Conservation (phyloP, 1,140 invertebrate species). For the Gonioctena quinquepunctata region DNA sequence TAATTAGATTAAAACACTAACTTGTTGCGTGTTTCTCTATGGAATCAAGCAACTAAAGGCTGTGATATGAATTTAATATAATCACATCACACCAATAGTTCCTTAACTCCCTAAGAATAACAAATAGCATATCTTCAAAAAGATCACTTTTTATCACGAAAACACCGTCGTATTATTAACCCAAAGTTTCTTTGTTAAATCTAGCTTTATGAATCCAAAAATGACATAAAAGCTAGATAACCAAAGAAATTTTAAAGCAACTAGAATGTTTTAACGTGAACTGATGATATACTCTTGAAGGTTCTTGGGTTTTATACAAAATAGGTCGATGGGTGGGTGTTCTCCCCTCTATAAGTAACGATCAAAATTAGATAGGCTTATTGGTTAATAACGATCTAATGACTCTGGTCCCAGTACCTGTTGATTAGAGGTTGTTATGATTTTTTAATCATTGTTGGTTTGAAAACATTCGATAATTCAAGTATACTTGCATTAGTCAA, state of each 20-base stretch:
- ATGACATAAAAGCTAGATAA: conserved; percentile 65
- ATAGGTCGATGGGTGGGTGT: not conserved
- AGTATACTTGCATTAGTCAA: too few relatives aligned
- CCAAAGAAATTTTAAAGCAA: conserved; percentile 60
- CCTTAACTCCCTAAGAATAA: conserved; percentile 49
- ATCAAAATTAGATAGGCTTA: not conserved
- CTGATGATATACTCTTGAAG: not conserved
- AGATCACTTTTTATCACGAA: not conserved
- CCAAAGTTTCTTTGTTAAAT: conserved; percentile 61
- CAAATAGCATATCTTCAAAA: not conserved
- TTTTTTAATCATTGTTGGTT: too few relatives aligned
- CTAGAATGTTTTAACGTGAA: conserved; percentile 9
- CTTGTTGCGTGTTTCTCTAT: conserved; percentile 18
- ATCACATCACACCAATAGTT: conserved; percentile 61
- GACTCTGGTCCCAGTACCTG: not conserved
- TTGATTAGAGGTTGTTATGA: too few relatives aligned
- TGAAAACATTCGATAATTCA: too few relatives aligned
- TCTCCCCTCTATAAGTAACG: not conserved
- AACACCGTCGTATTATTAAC: conserved; percentile 9
- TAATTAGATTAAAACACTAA: too few relatives aligned
- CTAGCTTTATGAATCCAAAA: conserved; percentile 65
- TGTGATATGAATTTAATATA: conserved; percentile 59
- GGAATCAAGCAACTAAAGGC: conserved; percentile 58
- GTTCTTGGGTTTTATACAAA: not conserved
- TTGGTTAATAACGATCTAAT: not conserved